Evolutionary conservation across 2,797 vertebrate genomes (phyloP), one percentile per base, ranked within the genome.

Genomic region (Lerista edwardsae): DNA sequence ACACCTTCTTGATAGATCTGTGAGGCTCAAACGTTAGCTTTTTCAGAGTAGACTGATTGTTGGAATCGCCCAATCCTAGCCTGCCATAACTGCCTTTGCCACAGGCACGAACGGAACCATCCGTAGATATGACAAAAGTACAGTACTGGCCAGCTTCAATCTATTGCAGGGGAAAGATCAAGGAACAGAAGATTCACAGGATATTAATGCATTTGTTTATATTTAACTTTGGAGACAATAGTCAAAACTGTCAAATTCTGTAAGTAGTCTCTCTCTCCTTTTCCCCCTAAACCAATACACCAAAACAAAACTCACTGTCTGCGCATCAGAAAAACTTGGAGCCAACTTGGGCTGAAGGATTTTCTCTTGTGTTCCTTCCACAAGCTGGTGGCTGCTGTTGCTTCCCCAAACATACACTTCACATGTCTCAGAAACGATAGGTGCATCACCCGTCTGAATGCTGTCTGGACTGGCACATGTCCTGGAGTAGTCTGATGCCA

Each of bases 401-500:
- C 97, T 97, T 11, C 97, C 97, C 97, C 98, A 99, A 21, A 98
- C 97, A 4, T 97, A 98, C 1, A 99, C 98, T 93, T 99, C 98
- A 39, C 98, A 99, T 68, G 97, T 99, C 91, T 99, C 98, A 0
- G 98, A 99, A 89, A 98, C 97, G 65, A 98, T 94, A 5, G 98
- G 97, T 0, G 97, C 95, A 88, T 99, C 98, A 0, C 98, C 98
- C 0, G 97, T 98, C 94, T 99, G 98, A 72, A 99, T 98, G 94
- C 97, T 99, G 92, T 99, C 98, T 5, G 98, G 98, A 88, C 98
- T 99, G 41, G 98, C 98, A 86, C 98, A 99, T 0, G 98, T 99
- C 92, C 98, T 97, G 10, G 98, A 99, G 91, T 99, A 99, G 95
- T 99, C 98, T 0, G 98, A 99, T 2, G 98, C 98, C 98, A 99